phyloP scores from a whole-genome alignment of 1,140 invertebrate species.

The Hylaeus anthracinus region DNA sequence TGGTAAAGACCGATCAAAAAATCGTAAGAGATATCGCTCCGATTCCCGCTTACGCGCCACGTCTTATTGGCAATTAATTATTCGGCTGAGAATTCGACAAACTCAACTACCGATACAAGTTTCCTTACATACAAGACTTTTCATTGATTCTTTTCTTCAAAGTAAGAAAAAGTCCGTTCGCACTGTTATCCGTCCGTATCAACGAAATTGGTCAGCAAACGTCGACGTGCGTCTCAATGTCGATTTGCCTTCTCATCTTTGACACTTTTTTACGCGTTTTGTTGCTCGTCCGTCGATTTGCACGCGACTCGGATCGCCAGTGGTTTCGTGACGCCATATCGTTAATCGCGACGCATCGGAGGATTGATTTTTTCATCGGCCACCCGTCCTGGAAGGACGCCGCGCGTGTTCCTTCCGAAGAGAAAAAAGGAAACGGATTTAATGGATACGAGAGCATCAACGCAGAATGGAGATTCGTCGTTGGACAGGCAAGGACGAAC shows the following conservation, averaged over 20 bases:
- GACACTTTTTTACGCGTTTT: conserved; percentile 3
- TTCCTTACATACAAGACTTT: too few species aligned
- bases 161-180: too few species aligned
- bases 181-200: too few species aligned
- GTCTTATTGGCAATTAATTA: too few species aligned
- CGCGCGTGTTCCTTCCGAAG: too few species aligned
- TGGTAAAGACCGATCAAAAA: too few species aligned
- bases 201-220: not conserved
- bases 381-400: not conserved
- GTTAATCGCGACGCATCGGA: conserved; percentile 12
- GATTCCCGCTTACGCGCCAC: too few species aligned
- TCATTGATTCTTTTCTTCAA: too few species aligned
- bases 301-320: not conserved
- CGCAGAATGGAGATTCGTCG: not conserved
- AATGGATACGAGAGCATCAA: conserved; percentile 30
- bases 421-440: conserved; percentile 18
- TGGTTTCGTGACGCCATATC: conserved; percentile 19
- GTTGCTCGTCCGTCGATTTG: conserved; percentile 28
- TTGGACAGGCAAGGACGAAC: conserved; percentile 11
- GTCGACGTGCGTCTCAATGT: not conserved
- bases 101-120: too few species aligned
- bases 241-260: not conserved
- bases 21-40: too few species aligned
- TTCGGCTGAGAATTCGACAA: too few species aligned
- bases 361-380: not conserved